phyloP scores from a whole-genome alignment of 2,888 invertebrate species.

The Caenorhabditis plicata region DNA sequence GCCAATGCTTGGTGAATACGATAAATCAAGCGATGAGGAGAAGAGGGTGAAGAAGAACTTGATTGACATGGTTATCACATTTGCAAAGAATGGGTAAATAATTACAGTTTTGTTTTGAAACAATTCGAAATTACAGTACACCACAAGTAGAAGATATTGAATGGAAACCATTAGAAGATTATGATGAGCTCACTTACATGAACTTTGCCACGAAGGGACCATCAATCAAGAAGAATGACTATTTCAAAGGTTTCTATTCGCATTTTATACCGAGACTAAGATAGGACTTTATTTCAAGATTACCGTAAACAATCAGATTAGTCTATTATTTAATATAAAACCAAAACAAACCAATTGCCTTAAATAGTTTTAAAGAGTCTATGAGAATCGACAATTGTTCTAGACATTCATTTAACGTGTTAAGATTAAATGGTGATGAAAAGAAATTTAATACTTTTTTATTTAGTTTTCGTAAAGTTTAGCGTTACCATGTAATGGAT shows the following conservation, averaged over 20 bases:
- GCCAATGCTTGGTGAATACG: conserved; percentile 19
- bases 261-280: too few relatives aligned
- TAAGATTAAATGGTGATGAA: too few relatives aligned
- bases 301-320: too few relatives aligned
- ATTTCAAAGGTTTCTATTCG: conserved; percentile 13
- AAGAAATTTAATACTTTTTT: too few relatives aligned
- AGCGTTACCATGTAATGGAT: too few relatives aligned
- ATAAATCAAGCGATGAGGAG: conserved; percentile 15
- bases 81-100: conserved; percentile 27
- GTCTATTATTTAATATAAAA: too few relatives aligned
- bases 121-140: conserved; percentile 4
- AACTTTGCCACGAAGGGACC: conserved; percentile 8
- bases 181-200: conserved; percentile 20
- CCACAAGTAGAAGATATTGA: conserved; percentile 13
- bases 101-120: not conserved
- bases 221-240: conserved; percentile 13
- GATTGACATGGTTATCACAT: conserved; percentile 19
- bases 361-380: too few relatives aligned
- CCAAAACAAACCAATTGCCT: too few relatives aligned
- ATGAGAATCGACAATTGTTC: too few relatives aligned
- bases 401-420: too few relatives aligned
- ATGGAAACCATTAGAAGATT: conserved; percentile 20
- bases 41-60: conserved; percentile 9
- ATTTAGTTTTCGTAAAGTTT: too few relatives aligned
- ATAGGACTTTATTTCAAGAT: too few relatives aligned